Percentiles rank a stretch among this genome's conserved stretches.
Evolutionary conservation across 2,113 vertebrate genomes (phyloP).

Genomic region (Cyprinodon brontotheroides): DNA sequence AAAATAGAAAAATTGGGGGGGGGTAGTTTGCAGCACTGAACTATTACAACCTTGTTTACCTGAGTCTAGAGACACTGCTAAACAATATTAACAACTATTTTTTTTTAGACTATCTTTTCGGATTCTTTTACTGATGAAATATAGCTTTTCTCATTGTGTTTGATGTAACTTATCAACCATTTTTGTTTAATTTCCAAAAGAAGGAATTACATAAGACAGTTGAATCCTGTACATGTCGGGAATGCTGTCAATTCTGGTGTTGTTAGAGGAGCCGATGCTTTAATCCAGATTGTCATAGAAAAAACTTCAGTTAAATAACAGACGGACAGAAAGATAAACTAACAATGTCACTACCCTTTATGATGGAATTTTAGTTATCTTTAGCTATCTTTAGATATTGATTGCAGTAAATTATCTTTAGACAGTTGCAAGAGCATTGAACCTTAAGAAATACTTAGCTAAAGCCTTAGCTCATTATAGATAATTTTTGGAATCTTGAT

Average conservation of each 20-base stretch:
- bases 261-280: slow-evolving; percentile 2
- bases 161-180: background rate
- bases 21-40: background rate
- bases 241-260: slow-evolving; percentile 3
- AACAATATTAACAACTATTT: background rate
- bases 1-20: background rate
- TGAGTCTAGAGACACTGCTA: background rate
- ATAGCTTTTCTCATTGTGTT: background rate
- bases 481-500: background rate
- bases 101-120: background rate
- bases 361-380: background rate
- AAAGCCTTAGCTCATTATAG: background rate
- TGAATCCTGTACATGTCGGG: slow-evolving; percentile 5
- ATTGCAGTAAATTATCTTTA: background rate
- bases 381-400: background rate
- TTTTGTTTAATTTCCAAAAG: background rate
- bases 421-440: background rate
- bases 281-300: background rate
- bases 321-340: background rate
- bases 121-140: background rate
- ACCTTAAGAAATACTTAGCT: background rate
- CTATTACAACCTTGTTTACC: background rate
- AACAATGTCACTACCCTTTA: background rate
- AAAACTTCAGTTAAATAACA: slow-evolving; percentile 11
- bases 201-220: slow-evolving; percentile 18